A percentile compares a stretch with the other conserved stretches of the same genome.
phyloP scores from a whole-genome alignment of 1,140 invertebrate species.

The Neodiprion virginianus region DNA sequence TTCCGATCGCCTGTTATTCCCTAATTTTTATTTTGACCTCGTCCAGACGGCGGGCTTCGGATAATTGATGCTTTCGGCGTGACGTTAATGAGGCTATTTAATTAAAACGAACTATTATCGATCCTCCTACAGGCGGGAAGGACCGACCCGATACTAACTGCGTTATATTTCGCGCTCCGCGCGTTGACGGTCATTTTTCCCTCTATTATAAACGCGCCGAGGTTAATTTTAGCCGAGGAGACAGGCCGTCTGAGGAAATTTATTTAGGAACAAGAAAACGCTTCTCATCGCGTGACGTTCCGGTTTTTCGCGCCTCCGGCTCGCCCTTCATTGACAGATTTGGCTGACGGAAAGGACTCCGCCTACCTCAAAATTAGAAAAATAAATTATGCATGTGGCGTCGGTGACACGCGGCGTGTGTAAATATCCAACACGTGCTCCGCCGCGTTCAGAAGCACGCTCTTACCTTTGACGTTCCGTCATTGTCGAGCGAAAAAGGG shows the following conservation, averaged over 20 bases:
- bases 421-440: no score
- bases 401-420: no score
- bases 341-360: no score
- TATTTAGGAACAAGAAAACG: neutral
- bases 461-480: no score
- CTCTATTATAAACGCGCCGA: no score
- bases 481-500: no score
- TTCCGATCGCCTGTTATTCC: neutral
- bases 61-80: neutral
- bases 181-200: no score
- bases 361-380: no score
- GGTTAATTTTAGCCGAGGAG: neutral
- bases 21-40: neutral
- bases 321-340: no score
- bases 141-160: neutral
- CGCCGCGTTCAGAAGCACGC: no score
- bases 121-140: neutral
- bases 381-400: no score
- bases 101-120: neutral
- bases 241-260: slow-evolving; percentile 3
- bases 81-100: neutral
- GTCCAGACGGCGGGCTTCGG: neutral
- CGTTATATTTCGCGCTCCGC: no score
- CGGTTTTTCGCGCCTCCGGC: neutral
- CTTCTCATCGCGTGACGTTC: neutral